phyloP scores from a whole-genome alignment of 2,888 invertebrate species.

The Chouioia cunea region DNA sequence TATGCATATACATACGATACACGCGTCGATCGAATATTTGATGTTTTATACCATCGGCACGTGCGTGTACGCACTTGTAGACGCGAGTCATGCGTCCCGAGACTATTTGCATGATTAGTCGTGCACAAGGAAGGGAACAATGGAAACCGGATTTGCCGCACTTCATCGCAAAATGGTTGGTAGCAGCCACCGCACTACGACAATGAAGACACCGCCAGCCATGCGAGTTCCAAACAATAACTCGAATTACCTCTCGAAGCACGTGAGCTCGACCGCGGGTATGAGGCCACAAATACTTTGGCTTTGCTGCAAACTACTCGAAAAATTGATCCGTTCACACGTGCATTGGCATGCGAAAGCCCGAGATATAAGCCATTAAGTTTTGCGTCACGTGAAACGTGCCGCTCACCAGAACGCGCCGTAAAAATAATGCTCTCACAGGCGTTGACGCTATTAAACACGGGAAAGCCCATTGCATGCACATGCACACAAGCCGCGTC shows the following conservation, averaged over 20 bases:
- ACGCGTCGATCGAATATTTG: too few species aligned
- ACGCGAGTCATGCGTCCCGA: not conserved
- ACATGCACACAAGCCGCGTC: too few species aligned
- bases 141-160: conserved; percentile 10
- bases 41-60: not conserved
- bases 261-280: too few species aligned
- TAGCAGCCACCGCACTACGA: conserved; percentile 1
- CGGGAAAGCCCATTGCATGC: not conserved
- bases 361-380: conserved; percentile 36
- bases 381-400: conserved; percentile 6
- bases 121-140: conserved; percentile 14
- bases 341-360: conserved; percentile 27
- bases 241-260: conserved; percentile 31
- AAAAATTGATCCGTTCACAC: not conserved
- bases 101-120: conserved; percentile 44
- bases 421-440: conserved; percentile 46
- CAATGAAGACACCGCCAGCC: conserved; percentile 23
- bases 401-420: too few species aligned
- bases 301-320: not conserved
- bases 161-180: not conserved
- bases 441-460: not conserved
- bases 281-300: not conserved
- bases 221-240: conserved; percentile 27
- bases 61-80: conserved; percentile 5
- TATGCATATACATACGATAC: too few species aligned